A percentile compares a stretch with the other conserved stretches of the same genome.
Conservation (phyloP, 1,140 invertebrate genomes). For the Conus ventricosus region DNA sequence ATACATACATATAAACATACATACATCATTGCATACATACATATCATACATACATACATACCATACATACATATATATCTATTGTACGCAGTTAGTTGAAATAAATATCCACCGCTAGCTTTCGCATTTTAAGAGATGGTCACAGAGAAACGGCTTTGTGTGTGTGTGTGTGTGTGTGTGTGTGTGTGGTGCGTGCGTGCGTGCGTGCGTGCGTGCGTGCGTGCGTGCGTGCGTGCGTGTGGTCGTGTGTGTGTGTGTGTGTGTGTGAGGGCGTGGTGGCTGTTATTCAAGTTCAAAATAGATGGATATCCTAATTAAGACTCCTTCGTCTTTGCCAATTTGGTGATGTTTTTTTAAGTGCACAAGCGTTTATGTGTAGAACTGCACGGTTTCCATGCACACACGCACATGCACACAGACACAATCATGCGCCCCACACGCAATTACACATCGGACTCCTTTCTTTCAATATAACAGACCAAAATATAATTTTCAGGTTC, state of each 20-base stretch:
- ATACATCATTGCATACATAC: not conserved
- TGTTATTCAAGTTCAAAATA: too few relatives aligned
- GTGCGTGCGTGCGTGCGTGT: not conserved
- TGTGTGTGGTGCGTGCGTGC: not conserved
- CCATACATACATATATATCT: not conserved
- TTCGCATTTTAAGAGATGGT: not conserved
- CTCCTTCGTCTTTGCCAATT: too few relatives aligned
- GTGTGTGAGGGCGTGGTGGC: not conserved
- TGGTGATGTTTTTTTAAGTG: too few relatives aligned
- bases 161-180: not conserved
- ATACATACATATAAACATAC: too few relatives aligned
- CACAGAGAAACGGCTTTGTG: not conserved
- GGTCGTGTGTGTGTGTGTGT: too few relatives aligned
- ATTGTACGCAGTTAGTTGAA: not conserved
- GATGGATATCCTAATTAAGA: too few relatives aligned
- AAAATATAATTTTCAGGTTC: too few relatives aligned
- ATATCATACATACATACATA: not conserved
- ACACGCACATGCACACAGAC: not conserved
- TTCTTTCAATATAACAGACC: too few relatives aligned
- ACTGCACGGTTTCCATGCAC: not conserved
- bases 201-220: not conserved
- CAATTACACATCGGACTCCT: not conserved
- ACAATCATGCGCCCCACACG: not conserved
- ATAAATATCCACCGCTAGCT: not conserved
- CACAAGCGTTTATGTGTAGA: not conserved